These are phyloP conservation scores for Coilia nasus DNA, from an alignment of 2,797 vertebrate species.

Conservation along the genomic window DNA sequence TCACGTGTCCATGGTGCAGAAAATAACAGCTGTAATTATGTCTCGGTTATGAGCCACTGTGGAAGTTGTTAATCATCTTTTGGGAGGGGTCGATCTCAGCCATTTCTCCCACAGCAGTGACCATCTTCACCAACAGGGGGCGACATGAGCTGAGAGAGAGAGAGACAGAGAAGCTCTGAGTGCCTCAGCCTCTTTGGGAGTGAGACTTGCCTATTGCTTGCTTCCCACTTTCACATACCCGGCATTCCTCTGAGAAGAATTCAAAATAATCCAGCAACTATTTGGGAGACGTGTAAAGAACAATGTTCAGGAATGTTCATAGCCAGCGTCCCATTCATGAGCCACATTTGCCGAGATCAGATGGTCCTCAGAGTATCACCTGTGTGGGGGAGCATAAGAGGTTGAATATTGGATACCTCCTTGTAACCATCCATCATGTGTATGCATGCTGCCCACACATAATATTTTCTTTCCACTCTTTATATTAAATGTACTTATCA, in stretches of 20 bases:
- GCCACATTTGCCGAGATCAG: not conserved
- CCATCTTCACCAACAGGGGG: slow-evolving; percentile 45
- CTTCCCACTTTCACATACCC: slow-evolving; percentile 1
- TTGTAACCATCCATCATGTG: not conserved
- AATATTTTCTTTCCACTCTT: not conserved
- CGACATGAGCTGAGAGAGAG: slow-evolving; percentile 41
- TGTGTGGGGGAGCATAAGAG: not conserved
- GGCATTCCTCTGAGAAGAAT: slow-evolving; percentile 6
- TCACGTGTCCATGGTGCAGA: slow-evolving; percentile 4
- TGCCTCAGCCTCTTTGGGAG: not conserved
- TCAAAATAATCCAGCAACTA: slow-evolving; percentile 13
- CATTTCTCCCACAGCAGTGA: slow-evolving; percentile 25
- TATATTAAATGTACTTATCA: not conserved
- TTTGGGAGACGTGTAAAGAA: slow-evolving; percentile 10
- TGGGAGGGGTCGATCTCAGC: not conserved
- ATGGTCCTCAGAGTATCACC: not conserved
- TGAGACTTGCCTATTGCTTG: not conserved
- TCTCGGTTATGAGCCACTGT: slow-evolving; percentile 15
- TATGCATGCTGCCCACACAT: not conserved
- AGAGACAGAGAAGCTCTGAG: not conserved
- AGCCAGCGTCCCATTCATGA: not conserved
- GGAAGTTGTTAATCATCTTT: slow-evolving; percentile 27
- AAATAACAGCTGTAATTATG: slow-evolving; percentile 24
- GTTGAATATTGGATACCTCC: not conserved
- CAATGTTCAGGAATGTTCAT: not conserved